Conservation (phyloP, 2,113 vertebrate species). For the Syngnathus scovelli region DNA sequence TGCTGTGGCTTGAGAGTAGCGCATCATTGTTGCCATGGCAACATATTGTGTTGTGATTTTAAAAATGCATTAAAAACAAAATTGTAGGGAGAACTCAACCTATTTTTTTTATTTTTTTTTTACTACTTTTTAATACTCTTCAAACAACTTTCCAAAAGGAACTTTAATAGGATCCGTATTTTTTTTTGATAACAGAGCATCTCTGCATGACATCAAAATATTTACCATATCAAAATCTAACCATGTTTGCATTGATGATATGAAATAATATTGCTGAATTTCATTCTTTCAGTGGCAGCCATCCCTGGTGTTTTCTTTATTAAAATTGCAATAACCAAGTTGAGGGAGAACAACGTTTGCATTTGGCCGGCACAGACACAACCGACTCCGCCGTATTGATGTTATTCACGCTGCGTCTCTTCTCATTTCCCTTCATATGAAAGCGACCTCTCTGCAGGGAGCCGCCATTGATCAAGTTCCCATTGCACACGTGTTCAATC, state of each 20-base stretch:
- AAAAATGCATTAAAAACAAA: too few relatives aligned
- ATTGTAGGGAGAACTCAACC: too few relatives aligned
- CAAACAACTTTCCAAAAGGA: neutral
- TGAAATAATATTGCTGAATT: neutral
- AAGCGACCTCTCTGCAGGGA: conserved; percentile 28
- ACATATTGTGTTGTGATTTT: too few relatives aligned
- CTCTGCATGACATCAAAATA: neutral
- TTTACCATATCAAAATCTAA: neutral
- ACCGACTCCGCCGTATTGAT: neutral
- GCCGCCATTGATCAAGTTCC: conserved; percentile 5
- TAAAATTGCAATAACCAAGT: neutral
- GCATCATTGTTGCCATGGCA: neutral
- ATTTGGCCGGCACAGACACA: neutral
- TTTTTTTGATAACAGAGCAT: neutral
- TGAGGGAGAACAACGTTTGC: neutral
- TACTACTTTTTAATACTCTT: too few relatives aligned
- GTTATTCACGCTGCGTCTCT: conserved; percentile 22
- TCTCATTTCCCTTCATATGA: conserved; percentile 27
- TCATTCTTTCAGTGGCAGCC: neutral
- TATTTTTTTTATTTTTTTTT: too few relatives aligned
- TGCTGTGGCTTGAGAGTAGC: neutral
- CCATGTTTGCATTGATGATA: neutral
- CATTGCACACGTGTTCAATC: conserved; percentile 1
- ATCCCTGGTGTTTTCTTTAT: neutral
- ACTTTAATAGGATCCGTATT: neutral